Conservation (phyloP, 2,797 vertebrate genomes). For the Malacoctenus gilli region DNA sequence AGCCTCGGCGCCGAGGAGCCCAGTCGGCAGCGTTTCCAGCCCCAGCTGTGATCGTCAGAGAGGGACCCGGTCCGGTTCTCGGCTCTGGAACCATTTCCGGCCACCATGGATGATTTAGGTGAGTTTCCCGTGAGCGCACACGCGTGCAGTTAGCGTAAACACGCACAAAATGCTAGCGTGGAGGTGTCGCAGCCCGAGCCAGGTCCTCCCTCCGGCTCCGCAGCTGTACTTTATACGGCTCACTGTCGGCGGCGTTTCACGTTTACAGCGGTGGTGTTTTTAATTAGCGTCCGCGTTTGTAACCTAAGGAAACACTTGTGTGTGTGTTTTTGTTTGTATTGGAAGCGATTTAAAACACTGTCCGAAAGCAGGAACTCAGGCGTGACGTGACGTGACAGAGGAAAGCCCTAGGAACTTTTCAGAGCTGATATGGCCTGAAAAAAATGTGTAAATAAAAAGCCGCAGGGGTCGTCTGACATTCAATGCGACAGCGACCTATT, state of each 20-base stretch:
- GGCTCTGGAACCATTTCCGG: constrained; percentile 64
- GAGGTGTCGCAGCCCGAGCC: background rate
- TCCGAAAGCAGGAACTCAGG: no score
- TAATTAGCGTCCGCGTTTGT: no score
- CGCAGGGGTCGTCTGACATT: background rate
- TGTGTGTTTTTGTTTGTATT: no score
- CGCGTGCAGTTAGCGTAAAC: constrained; percentile 1
- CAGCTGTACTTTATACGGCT: no score
- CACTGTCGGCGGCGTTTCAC: no score
- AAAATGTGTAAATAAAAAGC: background rate
- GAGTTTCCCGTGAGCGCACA: constrained; percentile 51
- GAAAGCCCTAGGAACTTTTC: constrained; percentile 38
- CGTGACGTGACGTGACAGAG: background rate
- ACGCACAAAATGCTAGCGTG: background rate
- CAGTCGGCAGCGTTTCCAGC: constrained; percentile 20
- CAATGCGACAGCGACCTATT: no score
- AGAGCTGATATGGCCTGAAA: background rate
- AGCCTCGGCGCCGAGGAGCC: constrained; percentile 24
- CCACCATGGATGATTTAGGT: constrained; percentile 85
- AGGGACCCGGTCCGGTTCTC: constrained; percentile 57
- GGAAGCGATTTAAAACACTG: no score
- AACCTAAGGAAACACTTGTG: no score
- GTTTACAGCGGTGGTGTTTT: no score
- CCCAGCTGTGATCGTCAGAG: constrained; percentile 44
- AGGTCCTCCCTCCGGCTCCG: no score